Evolutionary conservation across 2,888 invertebrate genomes (phyloP), one percentile per base, ranked within the genome.

Genomic region (Troides oblongomaculatus): DNA sequence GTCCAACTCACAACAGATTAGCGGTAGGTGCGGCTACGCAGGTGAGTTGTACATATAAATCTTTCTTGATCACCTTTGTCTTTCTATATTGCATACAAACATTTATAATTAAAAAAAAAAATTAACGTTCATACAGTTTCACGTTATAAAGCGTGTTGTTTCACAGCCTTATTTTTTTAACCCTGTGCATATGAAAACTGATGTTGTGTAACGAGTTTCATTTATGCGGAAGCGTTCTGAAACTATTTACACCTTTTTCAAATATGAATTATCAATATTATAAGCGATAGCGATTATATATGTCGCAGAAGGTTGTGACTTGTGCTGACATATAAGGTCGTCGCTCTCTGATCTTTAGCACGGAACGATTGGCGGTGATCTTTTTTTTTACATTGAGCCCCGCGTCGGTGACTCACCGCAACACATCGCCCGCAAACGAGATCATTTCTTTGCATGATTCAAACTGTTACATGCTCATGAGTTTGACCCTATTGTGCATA

Each of bases 331-430:
- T 62, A 53, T 77, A 82, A 85, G 92, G 90, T 92, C 90, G 87
- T 81, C 90, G 90, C 85, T 81, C 91, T 83, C 87, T 83, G 86
- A 90, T 90, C 92, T 90, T 90, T 81, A 82, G 88, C 79, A 84
- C 85, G 84, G 84, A 87, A 85, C 87, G 87, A 86, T 86, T 84
- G 86, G 79, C 81, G 82, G 83, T 85, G 85, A 84, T 86, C 85
- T 86, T 87, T 88, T 89, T 21, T 39, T 46, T 88, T 80, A 90
- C 85, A 87, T 88, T 86, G 81, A 81, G 75, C 81, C 72, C 73
- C 73, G 79, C 79, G 80, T 72, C 84, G 81, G 81, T 77, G 76
- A 72, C 64, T 73, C 73, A 72, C 61, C 72, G 74, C 74, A 71
- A 73, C 74, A 73, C 75, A 75, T 72, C 70, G 69, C 65, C 58